Evolutionary conservation across 2,113 vertebrate genomes (phyloP).

Genomic region (Pseudolaguvia tuberculata): DNA sequence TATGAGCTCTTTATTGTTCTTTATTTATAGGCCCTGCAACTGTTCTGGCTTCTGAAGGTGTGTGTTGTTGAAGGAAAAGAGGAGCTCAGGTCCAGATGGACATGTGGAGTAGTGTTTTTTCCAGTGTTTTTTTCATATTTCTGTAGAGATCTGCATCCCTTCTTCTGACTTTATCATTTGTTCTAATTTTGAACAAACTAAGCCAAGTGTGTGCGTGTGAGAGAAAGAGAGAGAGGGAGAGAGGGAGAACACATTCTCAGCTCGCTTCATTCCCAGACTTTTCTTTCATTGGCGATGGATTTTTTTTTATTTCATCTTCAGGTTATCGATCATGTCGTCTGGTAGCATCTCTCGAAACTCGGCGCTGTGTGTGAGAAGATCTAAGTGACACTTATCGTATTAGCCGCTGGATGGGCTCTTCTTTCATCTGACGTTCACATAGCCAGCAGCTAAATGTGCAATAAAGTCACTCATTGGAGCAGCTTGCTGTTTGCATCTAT

Average conservation of each 20-base stretch:
- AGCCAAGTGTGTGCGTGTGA: slow-evolving; percentile 4
- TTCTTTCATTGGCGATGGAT: not conserved
- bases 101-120: slow-evolving; percentile 44
- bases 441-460: not conserved
- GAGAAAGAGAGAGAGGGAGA: no score
- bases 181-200: slow-evolving; percentile 38
- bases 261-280: slow-evolving; percentile 2
- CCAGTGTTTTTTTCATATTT: slow-evolving; percentile 43
- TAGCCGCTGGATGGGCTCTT: slow-evolving; percentile 5
- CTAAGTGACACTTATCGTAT: slow-evolving; percentile 40
- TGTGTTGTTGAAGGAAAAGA: slow-evolving; percentile 26
- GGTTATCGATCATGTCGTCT: slow-evolving; percentile 33
- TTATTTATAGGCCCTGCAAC: not conserved
- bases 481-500: slow-evolving; percentile 7
- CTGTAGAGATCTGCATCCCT: no score
- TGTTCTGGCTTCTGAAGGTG: slow-evolving; percentile 27
- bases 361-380: slow-evolving; percentile 18
- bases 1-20: no score
- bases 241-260: not conserved
- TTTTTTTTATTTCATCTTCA: slow-evolving; percentile 4
- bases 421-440: slow-evolving; percentile 8
- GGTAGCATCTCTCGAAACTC: slow-evolving; percentile 15
- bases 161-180: slow-evolving; percentile 22
- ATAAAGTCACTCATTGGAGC: slow-evolving; percentile 17
- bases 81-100: slow-evolving; percentile 33